phyloP scores from a whole-genome alignment of 2,797 vertebrate species.

The Myiothlypis chrysogaster region DNA sequence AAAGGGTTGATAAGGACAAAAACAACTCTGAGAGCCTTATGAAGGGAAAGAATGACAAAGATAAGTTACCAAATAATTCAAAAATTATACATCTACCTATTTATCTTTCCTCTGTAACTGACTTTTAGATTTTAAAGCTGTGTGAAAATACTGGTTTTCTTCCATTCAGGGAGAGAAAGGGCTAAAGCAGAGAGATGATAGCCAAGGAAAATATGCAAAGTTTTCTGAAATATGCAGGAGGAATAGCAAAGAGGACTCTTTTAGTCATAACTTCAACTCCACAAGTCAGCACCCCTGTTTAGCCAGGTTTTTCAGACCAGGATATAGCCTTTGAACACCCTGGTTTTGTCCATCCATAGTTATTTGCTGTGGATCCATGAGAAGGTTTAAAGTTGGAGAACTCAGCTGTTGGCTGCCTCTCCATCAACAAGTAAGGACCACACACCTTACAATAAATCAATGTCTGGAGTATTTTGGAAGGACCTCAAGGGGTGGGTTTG shows the following conservation, averaged over 20 bases:
- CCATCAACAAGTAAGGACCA: neutral
- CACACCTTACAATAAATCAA: neutral
- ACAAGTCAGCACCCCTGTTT: neutral
- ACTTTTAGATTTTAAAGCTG: neutral
- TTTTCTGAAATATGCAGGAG: neutral
- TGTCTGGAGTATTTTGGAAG: neutral
- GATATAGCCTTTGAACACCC: neutral
- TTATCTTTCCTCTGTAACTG: neutral
- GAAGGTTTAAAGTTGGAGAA: neutral
- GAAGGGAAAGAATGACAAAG: neutral
- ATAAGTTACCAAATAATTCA: neutral
- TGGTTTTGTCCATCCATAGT: neutral
- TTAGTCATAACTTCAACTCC: neutral
- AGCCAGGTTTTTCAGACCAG: neutral
- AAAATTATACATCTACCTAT: neutral
- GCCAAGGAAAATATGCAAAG: neutral
- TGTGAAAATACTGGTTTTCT: neutral
- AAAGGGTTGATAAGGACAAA: neutral
- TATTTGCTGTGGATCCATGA: neutral
- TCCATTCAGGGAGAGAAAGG: neutral
- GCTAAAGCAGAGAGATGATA: neutral
- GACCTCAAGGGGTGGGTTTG: neutral
- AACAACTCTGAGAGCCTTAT: neutral
- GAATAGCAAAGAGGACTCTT: rapidly evolving
- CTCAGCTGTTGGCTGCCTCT: neutral